Evolutionary conservation across 2,113 vertebrate species (phyloP), one percentile per base, ranked within the genome.

Genomic region (Carassius gibelio): DNA sequence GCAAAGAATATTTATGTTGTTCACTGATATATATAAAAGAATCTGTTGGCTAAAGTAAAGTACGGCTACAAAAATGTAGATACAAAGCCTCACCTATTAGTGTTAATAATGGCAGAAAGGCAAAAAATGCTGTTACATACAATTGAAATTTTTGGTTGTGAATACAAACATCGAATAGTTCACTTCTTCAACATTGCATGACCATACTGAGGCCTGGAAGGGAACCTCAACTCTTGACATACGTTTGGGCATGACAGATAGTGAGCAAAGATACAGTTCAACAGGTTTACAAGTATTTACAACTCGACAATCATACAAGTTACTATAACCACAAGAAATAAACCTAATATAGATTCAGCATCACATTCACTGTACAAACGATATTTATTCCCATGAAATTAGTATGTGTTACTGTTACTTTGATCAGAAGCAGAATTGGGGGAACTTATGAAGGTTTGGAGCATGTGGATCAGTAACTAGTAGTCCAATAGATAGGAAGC

Each of bases 401-500:
- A 11, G 23, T 14, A 38, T 38, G 26, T 21, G 42, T 71, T 42
- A 87, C 66, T 69, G 83, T 52, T 76, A 78, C 71, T 84, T n/a
- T 30, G 45, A 80, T 34, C 34, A n/a, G 69, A 80, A 77, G 57
- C 82, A 55, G 61, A 68, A 68, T 64, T 81, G 8, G 72, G 7
- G 77, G 42, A 80, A 62, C 30, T 8, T 62, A 23, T 61, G 4
- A 74, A 75, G 64, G 52, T 36, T 77, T 77, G 19, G 30, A 77
- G 38, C 61, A 17, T 26, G n/a, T 78, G 34, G 38, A 69, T 23
- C 15, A 10, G 48, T 42, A 45, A 26, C 57, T 83, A 82, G 86
- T 89, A 90, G 89, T 91, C 94, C 90, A 91, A 89, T 88, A 84
- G 69, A 89, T 55, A 36, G 87, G 48, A 88, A 83, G 85, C 83